Conservation (phyloP, 1,140 invertebrate genomes). For the Meteorus sp. region DNA sequence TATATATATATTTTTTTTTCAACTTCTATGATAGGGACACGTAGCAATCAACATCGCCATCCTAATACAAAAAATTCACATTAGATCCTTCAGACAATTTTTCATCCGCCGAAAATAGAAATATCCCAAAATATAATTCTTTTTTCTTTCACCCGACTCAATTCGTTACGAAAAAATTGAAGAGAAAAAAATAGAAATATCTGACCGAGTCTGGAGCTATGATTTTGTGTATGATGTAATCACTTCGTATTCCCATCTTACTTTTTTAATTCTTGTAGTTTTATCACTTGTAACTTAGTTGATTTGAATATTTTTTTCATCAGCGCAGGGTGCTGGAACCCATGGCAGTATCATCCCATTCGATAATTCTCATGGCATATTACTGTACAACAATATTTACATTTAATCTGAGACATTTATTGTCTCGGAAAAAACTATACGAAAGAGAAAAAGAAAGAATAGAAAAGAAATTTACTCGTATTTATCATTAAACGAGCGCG, state of each 20-base stretch:
- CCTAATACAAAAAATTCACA: neutral
- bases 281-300: slow-evolving; percentile 10
- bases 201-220: neutral
- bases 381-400: slow-evolving; percentile 43
- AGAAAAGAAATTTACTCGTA: neutral
- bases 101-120: slow-evolving; percentile 25
- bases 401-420: slow-evolving; percentile 41
- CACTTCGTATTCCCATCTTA: slow-evolving; percentile 12
- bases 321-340: slow-evolving; percentile 46
- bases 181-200: slow-evolving; percentile 7
- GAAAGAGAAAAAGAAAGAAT: too few relatives aligned
- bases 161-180: neutral
- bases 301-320: neutral
- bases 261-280: too few relatives aligned
- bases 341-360: slow-evolving; percentile 55
- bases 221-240: neutral
- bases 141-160: neutral
- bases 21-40: slow-evolving; percentile 1
- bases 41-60: neutral
- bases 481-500: neutral
- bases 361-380: slow-evolving; percentile 40
- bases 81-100: slow-evolving; percentile 7
- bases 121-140: slow-evolving; percentile 23
- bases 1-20: slow-evolving; percentile 3
- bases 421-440: too few relatives aligned